Base-by-base conservation (phyloP, 1,140 invertebrate species). In the Leucophenga varia region DNA sequence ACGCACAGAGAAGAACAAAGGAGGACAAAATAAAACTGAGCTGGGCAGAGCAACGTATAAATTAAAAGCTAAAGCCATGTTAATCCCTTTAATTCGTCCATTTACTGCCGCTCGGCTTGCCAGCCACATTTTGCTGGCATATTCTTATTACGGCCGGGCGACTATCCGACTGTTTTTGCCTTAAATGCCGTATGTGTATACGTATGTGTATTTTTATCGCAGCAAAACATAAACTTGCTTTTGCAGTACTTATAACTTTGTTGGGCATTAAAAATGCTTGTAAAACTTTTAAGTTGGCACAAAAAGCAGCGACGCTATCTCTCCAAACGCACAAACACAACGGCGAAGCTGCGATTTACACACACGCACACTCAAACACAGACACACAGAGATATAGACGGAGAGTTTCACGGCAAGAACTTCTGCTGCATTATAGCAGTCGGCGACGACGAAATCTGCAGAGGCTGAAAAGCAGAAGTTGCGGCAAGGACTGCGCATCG, bases 221-320 rank as follows among this genome's bases (percentile, higher is more conserved):
- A 34, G 45, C 47, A 55, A 64, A 61, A 57, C 57, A 64, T 64
- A 64, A 64, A 61, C 54, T 65, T 57, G 39, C 61, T 55, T 64
- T 58, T 64, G 43, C 55, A 55, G 61, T 64, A 61, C 61, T 64
- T 64, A 64, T 61, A 64, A 64, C 61, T 64, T 64, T 65, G 57
- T 47, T 55, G 47, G 61, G 61, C 61, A 64, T 64, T 64, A 65
- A 64, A 64, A 65, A 57, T 65, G 61, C 61, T 64, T 65, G 61
- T 61, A 64, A 65, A 64, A 64, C 57, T 64, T 64, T 58, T 48
- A 57, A 61, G 50, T 65, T 64, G 43, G 49, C 54, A 51, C 53
- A 55, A 57, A 52, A 52, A 50, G 38, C 34, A 49, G 43, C 43
- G 40, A 51, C 55, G 52, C 52, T 57, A 57, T 57, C 55, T 57